Conservation (phyloP, 2,888 invertebrate genomes). For the Hydropsyche betteni region DNA sequence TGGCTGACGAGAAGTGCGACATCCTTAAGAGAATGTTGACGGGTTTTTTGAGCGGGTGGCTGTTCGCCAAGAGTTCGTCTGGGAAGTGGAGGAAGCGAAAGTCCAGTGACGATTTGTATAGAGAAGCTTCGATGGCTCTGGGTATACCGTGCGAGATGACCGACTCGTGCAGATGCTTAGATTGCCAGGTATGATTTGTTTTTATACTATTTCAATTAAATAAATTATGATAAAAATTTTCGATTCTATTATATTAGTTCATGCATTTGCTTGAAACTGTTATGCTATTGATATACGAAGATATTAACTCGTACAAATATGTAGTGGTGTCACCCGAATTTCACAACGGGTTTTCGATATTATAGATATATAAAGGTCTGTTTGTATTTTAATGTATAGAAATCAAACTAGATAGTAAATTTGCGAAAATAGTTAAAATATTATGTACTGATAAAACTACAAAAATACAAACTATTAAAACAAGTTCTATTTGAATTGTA, state of each 20-base stretch:
- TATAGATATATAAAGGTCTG: no score
- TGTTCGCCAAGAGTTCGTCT: conserved; percentile 35
- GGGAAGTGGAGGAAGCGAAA: conserved; percentile 46
- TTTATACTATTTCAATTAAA: neutral
- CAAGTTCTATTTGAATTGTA: no score
- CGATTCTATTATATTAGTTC: neutral
- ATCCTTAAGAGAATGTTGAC: conserved; percentile 46
- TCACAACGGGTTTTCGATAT: no score
- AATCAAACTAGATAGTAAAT: no score
- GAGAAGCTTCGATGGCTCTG: conserved; percentile 48
- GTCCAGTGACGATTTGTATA: conserved; percentile 46
- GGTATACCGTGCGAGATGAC: conserved; percentile 50
- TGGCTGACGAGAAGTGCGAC: conserved; percentile 49
- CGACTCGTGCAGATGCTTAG: conserved; percentile 50
- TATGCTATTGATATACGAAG: no score
- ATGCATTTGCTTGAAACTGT: neutral
- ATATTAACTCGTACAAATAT: no score
- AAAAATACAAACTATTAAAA: no score
- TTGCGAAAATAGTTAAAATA: no score
- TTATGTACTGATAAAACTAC: no score
- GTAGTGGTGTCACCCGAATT: neutral
- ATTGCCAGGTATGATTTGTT: conserved; percentile 48
- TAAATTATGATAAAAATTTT: neutral
- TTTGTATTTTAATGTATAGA: no score
- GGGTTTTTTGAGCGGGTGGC: conserved; percentile 47